Base-by-base conservation (phyloP, 2,113 vertebrate genomes). In the Labeo rohita region DNA sequence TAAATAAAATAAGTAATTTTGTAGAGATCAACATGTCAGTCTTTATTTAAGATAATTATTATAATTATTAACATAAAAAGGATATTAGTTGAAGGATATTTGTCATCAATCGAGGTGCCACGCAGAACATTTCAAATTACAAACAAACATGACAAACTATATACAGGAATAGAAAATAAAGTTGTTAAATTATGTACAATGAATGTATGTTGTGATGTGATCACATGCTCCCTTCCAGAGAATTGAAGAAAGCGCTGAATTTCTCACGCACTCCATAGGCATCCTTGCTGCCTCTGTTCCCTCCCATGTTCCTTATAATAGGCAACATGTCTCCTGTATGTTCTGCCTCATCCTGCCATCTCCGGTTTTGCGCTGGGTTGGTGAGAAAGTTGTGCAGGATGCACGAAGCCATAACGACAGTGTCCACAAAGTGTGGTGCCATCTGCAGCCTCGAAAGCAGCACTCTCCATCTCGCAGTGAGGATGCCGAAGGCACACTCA, bases 351-450 rank as follows among this genome's bases (percentile, higher is more conserved):
- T 34, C 5, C 11, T 13, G 11, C 11, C 5, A 68, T 34, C 28
- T 6, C 12, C 5, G 3, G 10, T 68, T 28, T 34, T 68, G 65
- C 11, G 28, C 8, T 66, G 63, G 23, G 21, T 66, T 66, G 63
- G 10, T 66, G 63, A 66, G 63, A 11, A 66, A 66, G 63, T 66
- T 66, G 63, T 66, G 63, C 23, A 66, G 63, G 23, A 66, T 66
- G 23, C 10, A 66, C 10, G 10, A 66, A 10, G 63, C 63, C 63
- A 34, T 23, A 8, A 34, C 23, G 3, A 66, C 63, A 23, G 8
- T 12, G 63, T 65, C 63, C n/a, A 23, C 63, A 65, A 10, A 7
- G 8, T 65, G 8, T 10, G 63, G 63, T 65, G 61, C 10, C 61
- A 65, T 65, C n/a, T 65, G 63, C 63, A 65, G 23, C 63, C 63